Evolutionary conservation across 2,888 invertebrate species (phyloP), one percentile per base, ranked within the genome.

Genomic region (Baronia brevicornis): DNA sequence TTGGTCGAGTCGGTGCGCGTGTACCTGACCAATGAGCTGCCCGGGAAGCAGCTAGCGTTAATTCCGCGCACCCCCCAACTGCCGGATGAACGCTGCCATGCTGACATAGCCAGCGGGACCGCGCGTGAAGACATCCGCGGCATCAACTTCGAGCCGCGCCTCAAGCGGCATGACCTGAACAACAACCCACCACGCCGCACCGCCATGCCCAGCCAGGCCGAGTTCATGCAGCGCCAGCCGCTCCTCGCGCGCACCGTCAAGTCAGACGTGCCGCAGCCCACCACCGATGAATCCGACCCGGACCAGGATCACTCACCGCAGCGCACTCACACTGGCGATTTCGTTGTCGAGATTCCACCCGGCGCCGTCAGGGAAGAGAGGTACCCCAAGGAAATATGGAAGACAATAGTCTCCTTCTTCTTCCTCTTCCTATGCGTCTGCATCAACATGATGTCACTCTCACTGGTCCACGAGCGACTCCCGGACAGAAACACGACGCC

Each of bases 391-490:
- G 94, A 94, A 75, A 90, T 92, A 69, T 91, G 91, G 88, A 94
- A 94, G 87, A 93, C 94, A 1, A 72, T 84, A 33, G 20, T 80
- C 24, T 75, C 85, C 33, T 85, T 84, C 54, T 63, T 79, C 39
- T 85, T 84, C 51, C 58, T 84, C 33, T 84, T 84, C 45, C 19
- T 68, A 29, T 84, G 84, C 52, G 82, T 84, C 33, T 82, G 80
- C 53, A 60, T 85, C 43, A 85, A 85, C 59, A 85, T 85, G 85
- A 74, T 90, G 60, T 92, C 94, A 33, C 86, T 96, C 55, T 92
- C 95, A 48, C 77, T 94, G 64, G 92, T 95, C 39, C 96, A 96
- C 80, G 95, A 96, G 69, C 88, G 92, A 46, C 89, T 96, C 49
- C 96, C 96, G 25, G 92, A 94, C 75, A 84, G 92, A 44, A 85